Evolutionary conservation across 2,113 vertebrate genomes (phyloP).

Genomic region (Lanius ludovicianus): DNA sequence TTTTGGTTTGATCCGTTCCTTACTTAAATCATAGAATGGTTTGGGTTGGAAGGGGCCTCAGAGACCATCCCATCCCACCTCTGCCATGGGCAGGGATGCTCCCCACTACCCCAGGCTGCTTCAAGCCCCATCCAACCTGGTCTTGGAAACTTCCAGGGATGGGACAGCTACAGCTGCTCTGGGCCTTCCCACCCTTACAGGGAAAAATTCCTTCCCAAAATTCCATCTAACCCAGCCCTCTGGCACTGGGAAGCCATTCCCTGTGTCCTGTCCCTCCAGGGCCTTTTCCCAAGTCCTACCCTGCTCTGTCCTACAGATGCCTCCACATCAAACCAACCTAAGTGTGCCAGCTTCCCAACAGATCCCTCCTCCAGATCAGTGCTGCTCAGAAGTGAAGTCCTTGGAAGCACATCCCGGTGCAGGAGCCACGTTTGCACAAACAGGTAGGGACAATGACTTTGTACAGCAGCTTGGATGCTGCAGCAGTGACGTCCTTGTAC

Average conservation of each 20-base stretch:
- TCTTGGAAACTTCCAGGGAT: neutral
- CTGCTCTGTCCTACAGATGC: neutral
- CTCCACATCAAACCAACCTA: neutral
- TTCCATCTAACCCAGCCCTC: neutral
- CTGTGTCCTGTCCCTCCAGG: neutral
- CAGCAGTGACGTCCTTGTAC: neutral
- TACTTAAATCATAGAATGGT: neutral
- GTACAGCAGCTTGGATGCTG: neutral
- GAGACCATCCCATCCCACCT: accelerated
- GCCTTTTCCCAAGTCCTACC: neutral
- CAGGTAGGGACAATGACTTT: neutral
- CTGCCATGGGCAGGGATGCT: neutral
- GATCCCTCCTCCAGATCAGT: neutral
- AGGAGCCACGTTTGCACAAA: neutral
- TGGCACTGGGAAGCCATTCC: neutral
- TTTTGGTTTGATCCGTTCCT: neutral
- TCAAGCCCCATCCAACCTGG: neutral
- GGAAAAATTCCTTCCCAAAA: neutral
- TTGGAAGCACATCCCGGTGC: neutral
- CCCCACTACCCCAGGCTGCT: accelerated
- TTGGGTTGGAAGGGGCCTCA: neutral
- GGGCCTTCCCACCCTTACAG: accelerated
- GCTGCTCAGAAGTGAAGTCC: neutral
- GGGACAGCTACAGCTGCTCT: neutral
- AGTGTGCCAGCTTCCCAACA: no score